Percentiles rank a stretch among this genome's conserved stretches.
Evolutionary conservation across 2,888 invertebrate genomes (phyloP).

Genomic region (Leptopilina syphax): DNA sequence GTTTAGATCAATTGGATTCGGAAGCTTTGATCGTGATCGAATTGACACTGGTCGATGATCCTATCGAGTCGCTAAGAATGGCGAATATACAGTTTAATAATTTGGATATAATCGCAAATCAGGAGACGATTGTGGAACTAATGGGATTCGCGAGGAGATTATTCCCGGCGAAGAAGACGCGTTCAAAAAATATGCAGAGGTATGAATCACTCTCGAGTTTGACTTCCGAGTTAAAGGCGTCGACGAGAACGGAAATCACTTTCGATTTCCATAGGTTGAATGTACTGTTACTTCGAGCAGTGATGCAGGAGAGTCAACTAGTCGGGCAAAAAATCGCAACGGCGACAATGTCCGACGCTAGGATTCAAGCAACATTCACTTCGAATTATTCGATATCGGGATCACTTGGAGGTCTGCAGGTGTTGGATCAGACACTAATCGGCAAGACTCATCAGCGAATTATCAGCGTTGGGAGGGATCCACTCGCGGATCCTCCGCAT

Average conservation of each 20-base stretch:
- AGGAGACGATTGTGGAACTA: slow-evolving; percentile 95
- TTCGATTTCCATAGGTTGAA: slow-evolving; percentile 96
- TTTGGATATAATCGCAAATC: slow-evolving; percentile 96
- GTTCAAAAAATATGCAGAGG: slow-evolving; percentile 60
- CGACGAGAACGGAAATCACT: slow-evolving; percentile 86
- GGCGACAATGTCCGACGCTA: slow-evolving; percentile 93
- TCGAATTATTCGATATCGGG: slow-evolving; percentile 83
- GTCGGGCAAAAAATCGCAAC: slow-evolving; percentile 94
- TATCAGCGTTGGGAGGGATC: slow-evolving; percentile 89
- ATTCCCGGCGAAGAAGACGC: slow-evolving; percentile 75
- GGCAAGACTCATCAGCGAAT: slow-evolving; percentile 91
- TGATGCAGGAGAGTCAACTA: slow-evolving; percentile 84
- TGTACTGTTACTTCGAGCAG: slow-evolving; percentile 89
- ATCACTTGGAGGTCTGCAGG: slow-evolving; percentile 94
- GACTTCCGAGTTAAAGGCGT: slow-evolving; percentile 59
- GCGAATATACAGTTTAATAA: slow-evolving; percentile 96
- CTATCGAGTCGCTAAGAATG: slow-evolving; percentile 79
- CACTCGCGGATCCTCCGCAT: slow-evolving; percentile 78
- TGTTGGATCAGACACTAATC: slow-evolving; percentile 91
- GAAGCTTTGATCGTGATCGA: slow-evolving; percentile 90
- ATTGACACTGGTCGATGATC: slow-evolving; percentile 83
- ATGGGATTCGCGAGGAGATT: slow-evolving; percentile 91
- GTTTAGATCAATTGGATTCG: slow-evolving; percentile 77
- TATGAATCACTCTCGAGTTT: slow-evolving; percentile 68
- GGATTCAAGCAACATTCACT: slow-evolving; percentile 90